Evolutionary conservation across 2,797 vertebrate genomes (phyloP).

Genomic region (Paratrypauchen microcephalus): DNA sequence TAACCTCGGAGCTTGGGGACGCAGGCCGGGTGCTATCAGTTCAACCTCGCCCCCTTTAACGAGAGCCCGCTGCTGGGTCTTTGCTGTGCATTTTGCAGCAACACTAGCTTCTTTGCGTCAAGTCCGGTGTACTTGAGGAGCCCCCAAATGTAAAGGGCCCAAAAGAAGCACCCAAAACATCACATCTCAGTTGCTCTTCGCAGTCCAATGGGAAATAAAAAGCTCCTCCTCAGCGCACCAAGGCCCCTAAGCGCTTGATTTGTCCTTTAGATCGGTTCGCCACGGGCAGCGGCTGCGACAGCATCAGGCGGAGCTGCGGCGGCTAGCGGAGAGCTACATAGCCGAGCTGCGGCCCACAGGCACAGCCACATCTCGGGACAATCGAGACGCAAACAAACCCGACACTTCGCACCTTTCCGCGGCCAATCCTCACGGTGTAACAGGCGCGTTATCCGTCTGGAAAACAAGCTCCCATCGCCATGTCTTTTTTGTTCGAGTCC

Average conservation of each 20-base stretch:
- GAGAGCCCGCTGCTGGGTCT: constrained; percentile 54
- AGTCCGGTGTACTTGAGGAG: constrained; percentile 38
- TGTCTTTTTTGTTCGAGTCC: constrained; percentile 54
- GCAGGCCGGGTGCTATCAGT: constrained; percentile 60
- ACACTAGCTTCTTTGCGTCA: constrained; percentile 55
- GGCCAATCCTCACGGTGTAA: constrained; percentile 23
- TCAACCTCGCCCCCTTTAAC: constrained; percentile 72
- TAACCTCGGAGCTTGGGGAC: constrained; percentile 42
- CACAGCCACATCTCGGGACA: constrained; percentile 59
- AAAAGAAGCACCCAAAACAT: constrained; percentile 48
- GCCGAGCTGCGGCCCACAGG: constrained; percentile 73
- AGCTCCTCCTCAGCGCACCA: constrained; percentile 30
- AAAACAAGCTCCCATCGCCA: constrained; percentile 70
- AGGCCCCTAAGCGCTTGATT: constrained; percentile 50
- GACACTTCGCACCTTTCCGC: neutral
- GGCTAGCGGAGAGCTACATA: constrained; percentile 71
- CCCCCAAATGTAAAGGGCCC: constrained; percentile 57
- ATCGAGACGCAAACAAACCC: constrained; percentile 5
- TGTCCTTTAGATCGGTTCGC: constrained; percentile 55
- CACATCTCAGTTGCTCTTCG: constrained; percentile 62
- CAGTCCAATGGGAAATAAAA: constrained; percentile 34
- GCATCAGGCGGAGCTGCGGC: constrained; percentile 69
- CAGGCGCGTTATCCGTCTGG: constrained; percentile 61
- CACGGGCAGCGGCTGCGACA: constrained; percentile 33
- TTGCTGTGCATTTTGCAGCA: constrained; percentile 67